These are phyloP conservation scores for Chouioia cunea DNA, from an alignment of 2,888 invertebrate species.

Conservation along the genomic window DNA sequence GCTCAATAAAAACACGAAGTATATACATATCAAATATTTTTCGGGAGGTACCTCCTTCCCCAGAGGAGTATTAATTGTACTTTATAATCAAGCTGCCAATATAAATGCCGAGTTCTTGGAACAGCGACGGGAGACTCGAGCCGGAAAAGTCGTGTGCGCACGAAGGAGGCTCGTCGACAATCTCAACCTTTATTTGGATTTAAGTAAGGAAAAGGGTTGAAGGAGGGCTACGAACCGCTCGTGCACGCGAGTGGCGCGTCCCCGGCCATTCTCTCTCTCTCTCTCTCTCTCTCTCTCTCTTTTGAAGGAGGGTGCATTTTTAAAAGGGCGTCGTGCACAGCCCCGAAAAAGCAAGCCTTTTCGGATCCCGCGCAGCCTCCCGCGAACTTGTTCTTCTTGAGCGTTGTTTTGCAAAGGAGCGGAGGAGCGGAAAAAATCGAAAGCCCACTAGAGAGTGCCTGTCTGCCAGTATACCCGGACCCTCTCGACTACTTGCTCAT, in stretches of 20 bases:
- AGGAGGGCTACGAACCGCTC: slow-evolving; percentile 28
- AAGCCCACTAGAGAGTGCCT: slow-evolving; percentile 32
- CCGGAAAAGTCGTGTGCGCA: slow-evolving; percentile 16
- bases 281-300: slow-evolving; percentile 15
- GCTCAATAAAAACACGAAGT: no score
- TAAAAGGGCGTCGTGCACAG: slow-evolving; percentile 44
- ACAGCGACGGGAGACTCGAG: slow-evolving; percentile 17
- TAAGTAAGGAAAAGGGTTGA: slow-evolving; percentile 65
- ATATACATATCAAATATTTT: no score
- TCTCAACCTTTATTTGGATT: slow-evolving; percentile 65
- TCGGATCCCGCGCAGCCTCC: not conserved
- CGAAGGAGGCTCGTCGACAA: slow-evolving; percentile 51
- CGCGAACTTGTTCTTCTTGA: slow-evolving; percentile 20
- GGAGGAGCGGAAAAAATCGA: slow-evolving; percentile 37
- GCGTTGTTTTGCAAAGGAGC: slow-evolving; percentile 36
- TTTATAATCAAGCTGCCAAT: slow-evolving; percentile 24
- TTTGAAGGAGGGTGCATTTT: slow-evolving; percentile 49
- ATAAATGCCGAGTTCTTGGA: slow-evolving; percentile 21
- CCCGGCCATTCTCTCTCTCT: slow-evolving; percentile 26
- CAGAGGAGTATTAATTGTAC: slow-evolving; percentile 20
- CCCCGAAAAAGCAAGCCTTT: slow-evolving; percentile 30
- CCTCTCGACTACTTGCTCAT: not conserved
- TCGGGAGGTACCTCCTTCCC: no score
- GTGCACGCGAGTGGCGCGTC: slow-evolving; percentile 35
- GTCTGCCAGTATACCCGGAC: not conserved